These are phyloP conservation scores for Parauchenoglanis punctatus DNA, from an alignment of 2,797 vertebrate genomes.

Conservation along the genomic window DNA sequence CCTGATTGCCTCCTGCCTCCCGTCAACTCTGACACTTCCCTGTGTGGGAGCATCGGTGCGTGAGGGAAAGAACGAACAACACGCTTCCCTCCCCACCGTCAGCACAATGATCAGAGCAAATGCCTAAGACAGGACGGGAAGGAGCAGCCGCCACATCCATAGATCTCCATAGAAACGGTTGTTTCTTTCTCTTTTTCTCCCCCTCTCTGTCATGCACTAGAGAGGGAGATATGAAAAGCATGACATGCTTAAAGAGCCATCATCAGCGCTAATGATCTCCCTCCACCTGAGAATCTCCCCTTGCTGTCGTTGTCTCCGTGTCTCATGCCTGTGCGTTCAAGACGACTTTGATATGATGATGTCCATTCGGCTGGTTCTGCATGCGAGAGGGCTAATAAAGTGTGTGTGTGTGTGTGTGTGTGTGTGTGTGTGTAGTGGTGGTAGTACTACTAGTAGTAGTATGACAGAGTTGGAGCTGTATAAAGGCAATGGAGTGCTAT, in stretches of 20 bases:
- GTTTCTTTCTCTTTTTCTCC: not conserved
- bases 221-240: slow-evolving; percentile 38
- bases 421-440: slow-evolving; percentile 12
- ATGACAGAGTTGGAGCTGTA: slow-evolving; percentile 29
- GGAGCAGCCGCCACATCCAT: not conserved
- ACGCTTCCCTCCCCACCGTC: not conserved
- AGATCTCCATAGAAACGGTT: slow-evolving; percentile 22
- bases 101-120: slow-evolving; percentile 43
- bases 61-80: not conserved
- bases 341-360: slow-evolving; percentile 66
- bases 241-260: slow-evolving; percentile 46
- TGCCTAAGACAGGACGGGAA: not conserved
- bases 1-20: slow-evolving; percentile 8
- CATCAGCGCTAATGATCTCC: slow-evolving; percentile 49
- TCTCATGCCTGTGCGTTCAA: slow-evolving; percentile 34
- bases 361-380: slow-evolving; percentile 29
- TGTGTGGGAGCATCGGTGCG: not conserved
- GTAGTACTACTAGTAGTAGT: not conserved
- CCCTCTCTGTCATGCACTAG: slow-evolving; percentile 8
- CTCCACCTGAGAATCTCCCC: slow-evolving; percentile 47
- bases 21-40: slow-evolving; percentile 23
- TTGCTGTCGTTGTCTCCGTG: slow-evolving; percentile 55
- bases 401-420: slow-evolving; percentile 6
- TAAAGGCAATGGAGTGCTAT: slow-evolving; percentile 29
- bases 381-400: slow-evolving; percentile 16